These are phyloP conservation scores for Xestia c-nigrum DNA, from an alignment of 2,888 invertebrate genomes.

Conservation along the genomic window DNA sequence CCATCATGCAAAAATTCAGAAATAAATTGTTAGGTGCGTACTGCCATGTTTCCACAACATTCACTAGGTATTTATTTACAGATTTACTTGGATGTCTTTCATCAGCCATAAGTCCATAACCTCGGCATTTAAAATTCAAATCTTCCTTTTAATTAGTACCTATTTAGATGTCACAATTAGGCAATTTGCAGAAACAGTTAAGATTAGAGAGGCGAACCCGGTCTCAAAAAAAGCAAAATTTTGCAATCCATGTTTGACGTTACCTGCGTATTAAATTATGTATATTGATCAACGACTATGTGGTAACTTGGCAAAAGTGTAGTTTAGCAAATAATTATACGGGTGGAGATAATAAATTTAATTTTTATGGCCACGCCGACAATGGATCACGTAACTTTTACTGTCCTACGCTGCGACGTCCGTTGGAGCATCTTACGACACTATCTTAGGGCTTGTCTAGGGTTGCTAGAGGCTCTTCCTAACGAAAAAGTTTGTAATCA, in stretches of 20 bases:
- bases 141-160: conserved; percentile 19
- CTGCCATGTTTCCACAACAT: conserved; percentile 16
- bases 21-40: conserved; percentile 12
- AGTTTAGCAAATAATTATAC: conserved; percentile 65
- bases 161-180: conserved; percentile 32
- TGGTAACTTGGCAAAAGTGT: conserved; percentile 58
- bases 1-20: conserved; percentile 4
- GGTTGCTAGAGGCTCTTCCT: conserved; percentile 15
- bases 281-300: conserved; percentile 55
- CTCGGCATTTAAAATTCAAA: conserved; percentile 32
- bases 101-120: conserved; percentile 40
- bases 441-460: conserved; percentile 35
- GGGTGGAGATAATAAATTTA: conserved; percentile 61
- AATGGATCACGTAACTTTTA: conserved; percentile 64
- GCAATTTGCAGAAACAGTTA: conserved; percentile 46
- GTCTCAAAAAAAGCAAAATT: conserved; percentile 40
- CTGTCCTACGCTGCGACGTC: conserved; percentile 43
- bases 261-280: conserved; percentile 52
- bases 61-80: conserved; percentile 26
- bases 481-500: background rate
- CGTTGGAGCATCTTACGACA: conserved; percentile 48
- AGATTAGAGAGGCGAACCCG: conserved; percentile 42
- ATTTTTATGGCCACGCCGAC: conserved; percentile 57
- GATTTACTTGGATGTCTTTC: conserved; percentile 25
- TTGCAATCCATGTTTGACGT: conserved; percentile 51